Evolutionary conservation across 2,797 vertebrate species (phyloP), one percentile per base, ranked within the genome.

Genomic region (Ctenopoma kingsleyae): DNA sequence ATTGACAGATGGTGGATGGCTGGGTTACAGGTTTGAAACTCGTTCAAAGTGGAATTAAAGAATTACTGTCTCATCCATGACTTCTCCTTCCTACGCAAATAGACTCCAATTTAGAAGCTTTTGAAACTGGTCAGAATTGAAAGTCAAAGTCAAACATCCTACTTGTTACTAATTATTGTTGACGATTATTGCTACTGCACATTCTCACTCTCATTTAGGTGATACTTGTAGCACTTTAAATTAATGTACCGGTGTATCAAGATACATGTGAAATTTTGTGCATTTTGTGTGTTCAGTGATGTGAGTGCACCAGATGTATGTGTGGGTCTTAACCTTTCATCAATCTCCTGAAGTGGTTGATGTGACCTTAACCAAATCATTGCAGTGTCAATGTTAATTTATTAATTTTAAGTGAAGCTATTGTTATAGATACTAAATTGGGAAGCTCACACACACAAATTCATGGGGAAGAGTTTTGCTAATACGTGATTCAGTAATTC

Each of bases 21-120:
- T 84, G 72, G 53, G 83, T 88, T 57, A 38, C 46, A 67, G 27
- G 40, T 91, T 89, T 88, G 68, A 89, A 89, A 71, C 67, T 32
- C 54, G 60, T 72, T 88, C 55, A 74, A 76, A 73, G 65, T 68
- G 36, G 65, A 83, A 82, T 85, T 84, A 90, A 87, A 86, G 59
- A 80, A 81, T 8, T 57, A 32, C 66, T 40, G 52, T 81, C 71
- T 87, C 67, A 88, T 83, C 55, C 70, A 41, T 53, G 57, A 73
- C 70, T 64, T 67, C 43, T 55, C 10, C 60, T 38, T 50, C 55
- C 71, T 50, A 76, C 56, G 55, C 64, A 27, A 74, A 76, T 73
- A 44, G 60, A 56, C 75, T 60, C 25, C 58, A 44, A 35, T 82
- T 65, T 62, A 59, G 52, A 70, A 13, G 8, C 51, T 67, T 89